Evolutionary conservation across 2,797 vertebrate genomes (phyloP).

Genomic region (Cephalopachus bancanus): DNA sequence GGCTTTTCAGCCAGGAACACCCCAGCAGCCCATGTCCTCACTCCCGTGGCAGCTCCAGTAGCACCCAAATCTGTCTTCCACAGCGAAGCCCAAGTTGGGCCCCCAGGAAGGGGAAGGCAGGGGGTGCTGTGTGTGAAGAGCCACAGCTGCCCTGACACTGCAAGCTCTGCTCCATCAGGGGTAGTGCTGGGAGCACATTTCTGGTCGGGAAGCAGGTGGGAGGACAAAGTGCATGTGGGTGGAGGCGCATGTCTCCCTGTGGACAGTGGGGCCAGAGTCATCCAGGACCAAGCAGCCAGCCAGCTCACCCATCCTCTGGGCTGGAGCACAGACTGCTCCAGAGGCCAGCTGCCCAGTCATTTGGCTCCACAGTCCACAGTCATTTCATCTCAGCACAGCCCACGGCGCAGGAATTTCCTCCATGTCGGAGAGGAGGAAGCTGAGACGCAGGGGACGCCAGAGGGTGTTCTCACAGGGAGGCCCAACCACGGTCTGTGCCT

Average conservation of each 20-base stretch:
- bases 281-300: neutral
- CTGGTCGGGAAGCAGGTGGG: neutral
- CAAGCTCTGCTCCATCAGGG: neutral
- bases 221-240: neutral
- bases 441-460: neutral
- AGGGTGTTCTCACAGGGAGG: neutral
- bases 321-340: neutral
- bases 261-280: neutral
- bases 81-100: neutral
- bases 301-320: neutral
- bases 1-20: neutral
- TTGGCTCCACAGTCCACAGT: neutral
- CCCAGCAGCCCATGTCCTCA: neutral
- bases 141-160: rapidly evolving
- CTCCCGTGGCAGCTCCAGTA: neutral
- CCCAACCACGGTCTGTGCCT: neutral
- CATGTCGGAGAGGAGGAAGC: neutral
- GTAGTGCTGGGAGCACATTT: too few relatives aligned
- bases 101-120: neutral
- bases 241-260: neutral
- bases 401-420: neutral
- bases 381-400: neutral
- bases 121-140: neutral
- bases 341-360: neutral
- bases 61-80: neutral